These are phyloP conservation scores for Malthinus seriepunctatus DNA, from an alignment of 2,888 invertebrate genomes.

Conservation along the genomic window DNA sequence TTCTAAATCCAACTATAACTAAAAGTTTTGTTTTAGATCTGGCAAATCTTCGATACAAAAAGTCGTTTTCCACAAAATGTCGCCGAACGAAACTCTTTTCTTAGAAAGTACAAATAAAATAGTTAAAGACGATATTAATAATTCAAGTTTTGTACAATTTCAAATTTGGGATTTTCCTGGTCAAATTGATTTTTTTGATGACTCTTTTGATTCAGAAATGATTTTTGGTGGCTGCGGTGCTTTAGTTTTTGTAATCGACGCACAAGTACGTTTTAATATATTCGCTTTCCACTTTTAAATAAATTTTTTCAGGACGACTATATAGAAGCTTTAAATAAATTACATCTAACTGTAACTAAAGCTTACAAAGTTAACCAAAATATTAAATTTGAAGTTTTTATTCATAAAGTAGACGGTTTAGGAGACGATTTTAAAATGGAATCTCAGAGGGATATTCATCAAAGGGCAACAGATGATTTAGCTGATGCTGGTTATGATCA, in stretches of 20 bases:
- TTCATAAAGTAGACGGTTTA: conserved; percentile 98
- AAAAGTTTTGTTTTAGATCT: conserved; percentile 67
- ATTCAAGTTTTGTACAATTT: conserved; percentile 97
- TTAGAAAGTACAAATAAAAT: conserved; percentile 98
- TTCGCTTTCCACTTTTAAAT: neutral
- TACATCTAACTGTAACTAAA: conserved; percentile 91
- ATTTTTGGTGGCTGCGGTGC: conserved; percentile 98
- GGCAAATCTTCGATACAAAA: conserved; percentile 99
- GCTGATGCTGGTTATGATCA: conserved; percentile 86
- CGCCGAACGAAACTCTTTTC: conserved; percentile 98
- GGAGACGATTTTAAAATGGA: conserved; percentile 99
- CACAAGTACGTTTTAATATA: conserved; percentile 61
- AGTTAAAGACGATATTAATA: conserved; percentile 96
- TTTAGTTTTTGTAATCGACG: conserved; percentile 98
- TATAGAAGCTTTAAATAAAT: conserved; percentile 90
- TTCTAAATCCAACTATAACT: conserved; percentile 2
- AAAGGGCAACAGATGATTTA: conserved; percentile 93
- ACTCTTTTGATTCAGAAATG: conserved; percentile 92
- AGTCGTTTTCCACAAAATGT: conserved; percentile 99
- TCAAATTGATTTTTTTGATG: conserved; percentile 97
- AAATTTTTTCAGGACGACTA: conserved; percentile 80
- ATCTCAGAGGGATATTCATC: conserved; percentile 97
- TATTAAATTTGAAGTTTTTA: conserved; percentile 98
- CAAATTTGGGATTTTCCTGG: conserved; percentile 99
- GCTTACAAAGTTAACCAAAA: conserved; percentile 94